Percentiles rank a stretch among this genome's conserved stretches.
Evolutionary conservation across 2,797 vertebrate species (phyloP).

Genomic region (Cuniculus paca): DNA sequence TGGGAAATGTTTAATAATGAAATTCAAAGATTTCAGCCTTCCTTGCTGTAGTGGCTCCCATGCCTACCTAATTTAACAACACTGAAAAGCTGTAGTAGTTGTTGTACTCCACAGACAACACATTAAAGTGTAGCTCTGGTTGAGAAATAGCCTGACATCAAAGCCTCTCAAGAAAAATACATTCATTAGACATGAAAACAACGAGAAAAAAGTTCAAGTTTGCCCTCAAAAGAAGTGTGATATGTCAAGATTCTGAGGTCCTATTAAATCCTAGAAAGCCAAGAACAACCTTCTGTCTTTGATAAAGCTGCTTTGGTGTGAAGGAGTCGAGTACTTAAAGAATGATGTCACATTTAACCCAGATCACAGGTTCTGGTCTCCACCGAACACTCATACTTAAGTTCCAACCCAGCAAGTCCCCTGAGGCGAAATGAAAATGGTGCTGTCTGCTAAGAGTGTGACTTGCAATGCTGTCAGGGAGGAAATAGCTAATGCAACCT

Average conservation of each 20-base stretch:
- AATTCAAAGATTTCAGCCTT: constrained; percentile 53
- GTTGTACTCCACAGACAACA: constrained; percentile 72
- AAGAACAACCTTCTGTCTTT: neutral
- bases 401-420: neutral
- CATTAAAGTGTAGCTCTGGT: constrained; percentile 52
- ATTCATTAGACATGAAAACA: constrained; percentile 74
- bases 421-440: constrained; percentile 47
- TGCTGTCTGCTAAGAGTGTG: neutral
- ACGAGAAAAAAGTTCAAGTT: constrained; percentile 46
- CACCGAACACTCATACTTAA: neutral
- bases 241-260: constrained; percentile 42
- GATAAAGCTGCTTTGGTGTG: constrained; percentile 34
- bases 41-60: neutral
- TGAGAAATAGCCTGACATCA: constrained; percentile 65
- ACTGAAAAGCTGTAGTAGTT: constrained; percentile 55
- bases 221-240: constrained; percentile 28
- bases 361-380: neutral
- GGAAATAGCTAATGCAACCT: neutral
- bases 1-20: constrained; percentile 42
- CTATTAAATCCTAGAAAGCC: constrained; percentile 49
- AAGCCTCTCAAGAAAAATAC: constrained; percentile 68
- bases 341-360: neutral
- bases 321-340: neutral
- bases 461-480: neutral
- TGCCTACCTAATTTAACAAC: constrained; percentile 51